Conservation (phyloP, 2,888 invertebrate species). For the Poecilus cupreus region DNA sequence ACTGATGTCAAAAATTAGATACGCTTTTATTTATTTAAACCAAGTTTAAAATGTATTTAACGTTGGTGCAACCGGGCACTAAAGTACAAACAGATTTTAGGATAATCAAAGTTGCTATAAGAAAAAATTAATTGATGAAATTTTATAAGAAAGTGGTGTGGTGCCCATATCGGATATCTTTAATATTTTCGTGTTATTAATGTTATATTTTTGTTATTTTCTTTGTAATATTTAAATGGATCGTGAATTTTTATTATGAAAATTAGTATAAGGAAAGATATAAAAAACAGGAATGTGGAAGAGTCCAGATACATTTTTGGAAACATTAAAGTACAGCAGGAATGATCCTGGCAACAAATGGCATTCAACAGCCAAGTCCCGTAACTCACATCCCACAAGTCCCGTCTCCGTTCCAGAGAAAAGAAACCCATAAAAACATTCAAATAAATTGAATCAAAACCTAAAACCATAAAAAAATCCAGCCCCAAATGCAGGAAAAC, state of each 20-base stretch:
- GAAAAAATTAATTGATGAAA: too few relatives aligned
- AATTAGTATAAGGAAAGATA: slow-evolving; percentile 7
- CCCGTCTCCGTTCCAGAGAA: neutral
- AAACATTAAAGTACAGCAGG: slow-evolving; percentile 1
- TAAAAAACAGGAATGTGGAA: slow-evolving; percentile 9
- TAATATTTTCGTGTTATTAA: neutral
- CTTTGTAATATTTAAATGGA: too few relatives aligned
- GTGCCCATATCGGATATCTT: too few relatives aligned
- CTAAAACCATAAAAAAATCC: slow-evolving; percentile 52
- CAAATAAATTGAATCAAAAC: slow-evolving; percentile 55
- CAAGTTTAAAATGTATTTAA: too few relatives aligned
- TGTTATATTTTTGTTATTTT: too few relatives aligned
- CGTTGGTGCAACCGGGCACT: too few relatives aligned
- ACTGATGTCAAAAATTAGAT: too few relatives aligned
- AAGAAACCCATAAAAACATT: slow-evolving; percentile 48
- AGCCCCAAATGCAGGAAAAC: slow-evolving; percentile 35
- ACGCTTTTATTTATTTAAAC: too few relatives aligned
- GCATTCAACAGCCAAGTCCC: slow-evolving; percentile 30
- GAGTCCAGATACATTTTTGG: neutral
- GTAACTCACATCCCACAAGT: slow-evolving; percentile 7
- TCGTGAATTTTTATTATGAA: too few relatives aligned
- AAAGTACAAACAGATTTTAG: too few relatives aligned
- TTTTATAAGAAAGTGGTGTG: too few relatives aligned
- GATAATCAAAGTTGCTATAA: too few relatives aligned
- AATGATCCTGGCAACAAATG: slow-evolving; percentile 9